phyloP scores from a whole-genome alignment of 2,888 invertebrate species.

The Leptothorax acervorum region DNA sequence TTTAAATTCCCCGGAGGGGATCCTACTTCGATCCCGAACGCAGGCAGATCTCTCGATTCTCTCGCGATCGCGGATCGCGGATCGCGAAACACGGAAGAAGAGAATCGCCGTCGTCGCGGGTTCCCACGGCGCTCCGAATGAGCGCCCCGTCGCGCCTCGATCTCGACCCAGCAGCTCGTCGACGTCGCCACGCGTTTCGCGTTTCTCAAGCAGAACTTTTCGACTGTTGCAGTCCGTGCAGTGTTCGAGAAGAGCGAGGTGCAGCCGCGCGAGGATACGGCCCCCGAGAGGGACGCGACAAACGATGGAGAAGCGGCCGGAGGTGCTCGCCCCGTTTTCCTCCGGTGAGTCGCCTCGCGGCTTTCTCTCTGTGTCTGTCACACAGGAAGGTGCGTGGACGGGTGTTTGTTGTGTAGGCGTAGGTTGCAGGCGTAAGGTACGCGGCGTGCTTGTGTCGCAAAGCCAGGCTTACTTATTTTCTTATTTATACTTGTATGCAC shows the following conservation, averaged over 20 bases:
- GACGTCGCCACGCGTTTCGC: not conserved
- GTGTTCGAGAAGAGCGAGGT: conserved; percentile 45
- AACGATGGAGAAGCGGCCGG: conserved; percentile 82
- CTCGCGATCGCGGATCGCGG: no score
- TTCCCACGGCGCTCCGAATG: not conserved
- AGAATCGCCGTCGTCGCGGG: not conserved
- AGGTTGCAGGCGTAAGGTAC: not conserved
- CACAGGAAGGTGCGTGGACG: conserved; percentile 1
- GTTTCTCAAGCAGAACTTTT: conserved; percentile 32
- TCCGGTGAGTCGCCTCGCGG: conserved; percentile 79
- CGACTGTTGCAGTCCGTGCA: conserved; percentile 61
- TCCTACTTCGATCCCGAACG: no score
- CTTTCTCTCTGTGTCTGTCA: conserved; percentile 49
- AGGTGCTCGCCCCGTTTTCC: conserved; percentile 82
- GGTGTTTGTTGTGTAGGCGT: conserved; percentile 34
- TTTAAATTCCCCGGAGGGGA: not conserved
- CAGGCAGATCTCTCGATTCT: no score
- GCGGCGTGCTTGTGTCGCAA: not conserved
- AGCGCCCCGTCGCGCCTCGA: not conserved
- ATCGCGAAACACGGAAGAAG: not conserved
- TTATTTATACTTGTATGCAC: not conserved
- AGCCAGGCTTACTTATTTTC: conserved; percentile 1
- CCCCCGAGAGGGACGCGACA: conserved; percentile 20
- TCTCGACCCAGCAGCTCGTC: not conserved
- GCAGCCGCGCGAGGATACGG: not conserved